A percentile compares a stretch with the other conserved stretches of the same genome.
Evolutionary conservation across 2,113 vertebrate genomes (phyloP).

Genomic region (Sinosuthora webbiana): DNA sequence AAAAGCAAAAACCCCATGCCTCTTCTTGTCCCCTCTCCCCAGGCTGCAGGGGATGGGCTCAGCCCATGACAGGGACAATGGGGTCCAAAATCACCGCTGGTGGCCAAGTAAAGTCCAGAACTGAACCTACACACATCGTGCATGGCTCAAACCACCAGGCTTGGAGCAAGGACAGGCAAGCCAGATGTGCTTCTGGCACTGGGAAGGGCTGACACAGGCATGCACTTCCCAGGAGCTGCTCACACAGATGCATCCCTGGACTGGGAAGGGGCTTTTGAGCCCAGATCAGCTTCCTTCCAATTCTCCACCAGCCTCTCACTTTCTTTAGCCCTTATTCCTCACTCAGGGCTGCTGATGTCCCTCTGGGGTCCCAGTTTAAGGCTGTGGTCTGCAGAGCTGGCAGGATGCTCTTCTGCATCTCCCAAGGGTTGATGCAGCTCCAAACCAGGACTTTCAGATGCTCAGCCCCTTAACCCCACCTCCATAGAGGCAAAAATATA

Average conservation of each 20-base stretch:
- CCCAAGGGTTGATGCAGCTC: background rate
- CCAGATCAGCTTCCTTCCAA: background rate
- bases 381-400: background rate
- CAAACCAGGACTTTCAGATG: background rate
- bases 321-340: background rate
- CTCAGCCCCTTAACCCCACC: background rate
- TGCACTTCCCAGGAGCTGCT: background rate
- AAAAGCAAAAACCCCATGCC: background rate
- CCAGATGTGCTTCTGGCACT: background rate
- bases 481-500: background rate
- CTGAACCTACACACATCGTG: background rate
- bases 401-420: background rate
- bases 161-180: background rate
- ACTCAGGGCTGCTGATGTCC: background rate
- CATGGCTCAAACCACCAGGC: background rate
- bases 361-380: background rate
- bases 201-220: background rate
- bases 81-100: fast-evolving
- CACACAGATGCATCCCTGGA: background rate
- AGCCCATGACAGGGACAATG: fast-evolving
- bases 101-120: background rate
- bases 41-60: background rate
- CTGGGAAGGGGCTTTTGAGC: background rate
- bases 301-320: background rate
- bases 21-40: background rate